These are phyloP conservation scores for Triplophysa rosa DNA, from an alignment of 2,113 vertebrate genomes.

Conservation along the genomic window DNA sequence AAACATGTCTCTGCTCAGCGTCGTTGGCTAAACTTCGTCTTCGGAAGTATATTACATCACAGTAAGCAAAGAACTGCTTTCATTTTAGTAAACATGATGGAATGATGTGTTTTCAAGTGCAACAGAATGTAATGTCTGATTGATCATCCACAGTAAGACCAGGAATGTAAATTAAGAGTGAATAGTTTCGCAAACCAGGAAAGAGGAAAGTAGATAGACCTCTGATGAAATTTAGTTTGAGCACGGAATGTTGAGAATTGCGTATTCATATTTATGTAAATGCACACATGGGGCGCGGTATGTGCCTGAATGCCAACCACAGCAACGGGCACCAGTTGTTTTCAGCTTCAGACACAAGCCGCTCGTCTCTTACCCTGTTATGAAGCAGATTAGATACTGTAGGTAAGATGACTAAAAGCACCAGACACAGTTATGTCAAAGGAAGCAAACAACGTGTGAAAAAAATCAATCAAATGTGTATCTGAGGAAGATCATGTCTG, in stretches of 20 bases:
- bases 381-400: slow-evolving; percentile 16
- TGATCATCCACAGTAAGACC: too few relatives aligned
- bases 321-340: neutral
- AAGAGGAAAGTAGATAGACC: slow-evolving; percentile 1
- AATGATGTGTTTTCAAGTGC: neutral
- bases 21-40: slow-evolving; percentile 21
- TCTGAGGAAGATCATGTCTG: neutral
- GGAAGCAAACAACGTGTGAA: neutral
- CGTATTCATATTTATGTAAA: slow-evolving; percentile 2
- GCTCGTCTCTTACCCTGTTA: neutral
- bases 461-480: slow-evolving; percentile 28
- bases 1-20: slow-evolving; percentile 9
- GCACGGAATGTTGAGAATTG: neutral
- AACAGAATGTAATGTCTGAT: too few relatives aligned
- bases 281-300: neutral
- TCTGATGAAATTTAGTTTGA: neutral
- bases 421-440: slow-evolving; percentile 26
- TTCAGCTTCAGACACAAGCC: neutral
- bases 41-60: neutral
- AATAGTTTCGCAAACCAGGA: neutral
- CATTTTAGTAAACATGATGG: neutral
- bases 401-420: neutral
- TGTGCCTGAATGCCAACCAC: neutral
- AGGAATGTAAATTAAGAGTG: too few relatives aligned
- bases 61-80: neutral